phyloP scores from a whole-genome alignment of 2,888 invertebrate species.

The Mythimna vitellina region DNA sequence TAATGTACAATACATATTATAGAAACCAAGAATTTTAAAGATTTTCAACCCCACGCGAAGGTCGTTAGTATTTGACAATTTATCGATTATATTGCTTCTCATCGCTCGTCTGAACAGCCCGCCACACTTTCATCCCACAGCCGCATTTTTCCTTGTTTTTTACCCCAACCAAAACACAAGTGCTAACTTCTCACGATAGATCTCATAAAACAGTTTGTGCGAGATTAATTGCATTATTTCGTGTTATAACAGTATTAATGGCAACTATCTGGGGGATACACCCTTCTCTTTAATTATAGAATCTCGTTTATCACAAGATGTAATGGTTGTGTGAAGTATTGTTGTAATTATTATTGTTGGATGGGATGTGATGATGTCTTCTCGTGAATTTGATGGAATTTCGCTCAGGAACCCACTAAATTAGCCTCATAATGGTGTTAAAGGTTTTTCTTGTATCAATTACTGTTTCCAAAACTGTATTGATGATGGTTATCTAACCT shows the following conservation, averaged over 20 bases:
- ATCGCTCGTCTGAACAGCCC: constrained; percentile 34
- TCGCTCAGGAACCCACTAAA: not conserved
- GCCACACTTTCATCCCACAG: constrained; percentile 40
- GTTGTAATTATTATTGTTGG: constrained; percentile 77
- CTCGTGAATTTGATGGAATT: constrained; percentile 6
- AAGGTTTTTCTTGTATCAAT: too few species aligned
- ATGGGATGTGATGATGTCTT: constrained; percentile 31
- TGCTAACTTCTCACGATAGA: constrained; percentile 85
- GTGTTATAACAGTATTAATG: constrained; percentile 88
- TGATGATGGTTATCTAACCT: too few species aligned
- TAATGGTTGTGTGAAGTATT: constrained; percentile 81
- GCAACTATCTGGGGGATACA: constrained; percentile 79
- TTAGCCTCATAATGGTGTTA: too few species aligned
- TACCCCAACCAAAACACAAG: constrained; percentile 77
- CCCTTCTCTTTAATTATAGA: constrained; percentile 87
- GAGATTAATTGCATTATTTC: constrained; percentile 89
- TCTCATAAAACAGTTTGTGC: constrained; percentile 83
- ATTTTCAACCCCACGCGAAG: too few species aligned
- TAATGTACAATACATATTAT: too few species aligned
- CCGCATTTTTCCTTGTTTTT: constrained; percentile 78
- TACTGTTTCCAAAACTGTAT: too few species aligned
- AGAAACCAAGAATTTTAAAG: too few species aligned
- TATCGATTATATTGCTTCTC: not conserved
- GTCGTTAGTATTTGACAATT: not conserved
- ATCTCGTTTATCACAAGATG: constrained; percentile 84